phyloP scores from a whole-genome alignment of 2,888 invertebrate species.

The Platypus cylindrus region DNA sequence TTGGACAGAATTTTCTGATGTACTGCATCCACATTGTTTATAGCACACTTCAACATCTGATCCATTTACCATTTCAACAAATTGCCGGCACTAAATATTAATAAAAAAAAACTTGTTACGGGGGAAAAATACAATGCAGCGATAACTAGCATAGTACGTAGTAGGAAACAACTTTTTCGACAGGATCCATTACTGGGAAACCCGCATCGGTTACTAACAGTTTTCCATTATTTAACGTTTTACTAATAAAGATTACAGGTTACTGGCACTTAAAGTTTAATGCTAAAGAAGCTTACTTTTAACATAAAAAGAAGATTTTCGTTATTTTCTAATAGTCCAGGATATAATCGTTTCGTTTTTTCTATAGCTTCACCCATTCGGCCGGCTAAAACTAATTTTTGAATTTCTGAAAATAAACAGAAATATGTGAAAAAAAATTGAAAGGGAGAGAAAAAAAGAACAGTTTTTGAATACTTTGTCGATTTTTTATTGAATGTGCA shows the following conservation, averaged over 20 bases:
- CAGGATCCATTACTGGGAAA: too few relatives aligned
- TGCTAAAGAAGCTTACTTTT: too few relatives aligned
- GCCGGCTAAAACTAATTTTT: slow-evolving; percentile 82
- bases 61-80: slow-evolving; percentile 96
- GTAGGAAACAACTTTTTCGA: too few relatives aligned
- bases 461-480: slow-evolving; percentile 93
- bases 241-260: too few relatives aligned
- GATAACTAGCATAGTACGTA: too few relatives aligned
- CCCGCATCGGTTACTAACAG: too few relatives aligned
- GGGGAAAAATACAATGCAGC: too few relatives aligned
- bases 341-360: slow-evolving; percentile 76
- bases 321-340: slow-evolving; percentile 84
- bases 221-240: too few relatives aligned
- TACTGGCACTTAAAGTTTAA: too few relatives aligned
- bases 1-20: slow-evolving; percentile 45
- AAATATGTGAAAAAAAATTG: too few relatives aligned
- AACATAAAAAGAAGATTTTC: slow-evolving; percentile 87
- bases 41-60: slow-evolving; percentile 58
- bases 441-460: too few relatives aligned
- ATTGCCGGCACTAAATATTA: slow-evolving; percentile 80
- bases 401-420: slow-evolving; percentile 63
- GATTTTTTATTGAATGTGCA: slow-evolving; percentile 84
- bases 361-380: slow-evolving; percentile 94
- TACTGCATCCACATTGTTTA: slow-evolving; percentile 23
- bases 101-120: too few relatives aligned